Conservation (phyloP, 2,888 invertebrate genomes). For the Agonopterix subpropinquella region DNA sequence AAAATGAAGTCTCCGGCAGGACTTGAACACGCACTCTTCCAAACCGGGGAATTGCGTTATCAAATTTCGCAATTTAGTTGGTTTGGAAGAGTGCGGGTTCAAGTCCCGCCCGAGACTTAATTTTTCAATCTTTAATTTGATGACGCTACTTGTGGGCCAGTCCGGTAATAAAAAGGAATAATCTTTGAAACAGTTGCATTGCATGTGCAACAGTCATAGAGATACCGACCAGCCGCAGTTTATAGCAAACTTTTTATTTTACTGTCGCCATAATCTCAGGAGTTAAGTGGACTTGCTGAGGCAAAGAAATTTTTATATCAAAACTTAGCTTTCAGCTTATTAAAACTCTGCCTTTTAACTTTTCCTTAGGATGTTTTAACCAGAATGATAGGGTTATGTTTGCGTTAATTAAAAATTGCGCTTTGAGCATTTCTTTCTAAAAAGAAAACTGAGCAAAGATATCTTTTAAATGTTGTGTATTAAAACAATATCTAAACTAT, state of each 20-base stretch:
- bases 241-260: conserved; percentile 31
- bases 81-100: too few relatives aligned
- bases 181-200: neutral
- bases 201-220: conserved; percentile 2
- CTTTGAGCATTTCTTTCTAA: neutral
- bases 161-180: neutral
- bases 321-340: conserved; percentile 39
- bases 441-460: neutral
- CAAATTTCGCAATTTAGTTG: too few relatives aligned
- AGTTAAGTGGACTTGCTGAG: conserved; percentile 33
- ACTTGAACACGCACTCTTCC: too few relatives aligned
- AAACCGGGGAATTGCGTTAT: too few relatives aligned
- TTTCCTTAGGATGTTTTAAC: conserved; percentile 19
- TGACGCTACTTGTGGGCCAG: too few relatives aligned
- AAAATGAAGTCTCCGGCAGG: too few relatives aligned
- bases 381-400: conserved; percentile 13
- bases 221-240: conserved; percentile 9
- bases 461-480: neutral
- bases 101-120: too few relatives aligned
- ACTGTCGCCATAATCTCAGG: conserved; percentile 33
- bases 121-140: too few relatives aligned
- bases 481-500: too few relatives aligned
- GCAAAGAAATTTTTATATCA: conserved; percentile 36
- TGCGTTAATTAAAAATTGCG: conserved; percentile 7
- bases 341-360: conserved; percentile 28